phyloP scores from a whole-genome alignment of 2,113 vertebrate species.

The Grallaria varia region DNA sequence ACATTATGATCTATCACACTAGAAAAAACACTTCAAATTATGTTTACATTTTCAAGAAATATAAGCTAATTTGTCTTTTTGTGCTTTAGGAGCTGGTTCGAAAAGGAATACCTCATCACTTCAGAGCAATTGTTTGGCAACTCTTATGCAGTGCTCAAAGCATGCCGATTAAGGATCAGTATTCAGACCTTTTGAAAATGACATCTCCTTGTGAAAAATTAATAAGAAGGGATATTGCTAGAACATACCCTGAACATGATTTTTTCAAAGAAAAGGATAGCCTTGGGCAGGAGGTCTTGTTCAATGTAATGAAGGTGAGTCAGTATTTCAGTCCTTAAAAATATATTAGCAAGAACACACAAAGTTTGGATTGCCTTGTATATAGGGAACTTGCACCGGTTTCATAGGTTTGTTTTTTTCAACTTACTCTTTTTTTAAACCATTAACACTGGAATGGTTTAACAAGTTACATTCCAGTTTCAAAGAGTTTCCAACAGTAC shows the following conservation, averaged over 20 bases:
- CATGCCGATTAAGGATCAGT: slow-evolving; percentile 97
- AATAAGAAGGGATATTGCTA: slow-evolving; percentile 96
- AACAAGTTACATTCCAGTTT: background rate
- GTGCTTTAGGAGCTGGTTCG: slow-evolving; percentile 89
- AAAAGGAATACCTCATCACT: slow-evolving; percentile 97
- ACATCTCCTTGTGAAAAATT: slow-evolving; percentile 97
- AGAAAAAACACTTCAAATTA: too few species aligned
- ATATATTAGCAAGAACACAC: background rate
- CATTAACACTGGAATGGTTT: background rate
- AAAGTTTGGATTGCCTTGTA: background rate
- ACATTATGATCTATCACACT: background rate
- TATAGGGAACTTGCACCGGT: background rate
- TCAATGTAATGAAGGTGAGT: slow-evolving; percentile 99
- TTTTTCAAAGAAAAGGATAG: slow-evolving; percentile 99
- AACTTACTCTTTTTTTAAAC: background rate
- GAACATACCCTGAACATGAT: slow-evolving; percentile 97
- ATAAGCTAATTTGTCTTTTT: background rate
- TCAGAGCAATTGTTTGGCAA: slow-evolving; percentile 98
- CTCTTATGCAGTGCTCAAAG: slow-evolving; percentile 93
- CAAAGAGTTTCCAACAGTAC: background rate
- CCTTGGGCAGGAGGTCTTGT: slow-evolving; percentile 96
- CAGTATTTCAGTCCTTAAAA: background rate
- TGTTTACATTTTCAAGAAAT: background rate
- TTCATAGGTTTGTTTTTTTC: background rate
- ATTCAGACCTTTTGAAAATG: slow-evolving; percentile 98